Conservation (phyloP, 2,888 invertebrate genomes). For the Scaptomyza caliginosa region DNA sequence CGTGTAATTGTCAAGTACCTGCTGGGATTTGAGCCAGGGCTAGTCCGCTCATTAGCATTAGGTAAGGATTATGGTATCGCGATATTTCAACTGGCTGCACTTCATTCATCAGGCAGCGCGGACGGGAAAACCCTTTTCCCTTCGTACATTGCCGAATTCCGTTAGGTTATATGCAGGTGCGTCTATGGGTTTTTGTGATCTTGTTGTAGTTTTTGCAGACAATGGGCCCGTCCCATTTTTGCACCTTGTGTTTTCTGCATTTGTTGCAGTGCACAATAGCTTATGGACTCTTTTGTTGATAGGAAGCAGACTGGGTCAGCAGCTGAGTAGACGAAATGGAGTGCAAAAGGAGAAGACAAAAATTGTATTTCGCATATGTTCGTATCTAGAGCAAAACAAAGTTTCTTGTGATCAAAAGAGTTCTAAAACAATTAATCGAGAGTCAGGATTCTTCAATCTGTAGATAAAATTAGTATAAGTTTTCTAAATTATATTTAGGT, state of each 20-base stretch:
- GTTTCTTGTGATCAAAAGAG: not conserved
- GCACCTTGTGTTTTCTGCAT: conserved; percentile 76
- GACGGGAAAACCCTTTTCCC: conserved; percentile 52
- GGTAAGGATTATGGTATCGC: conserved; percentile 36
- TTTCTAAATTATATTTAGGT: not conserved
- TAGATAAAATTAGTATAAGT: no score
- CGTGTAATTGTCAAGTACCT: conserved; percentile 51
- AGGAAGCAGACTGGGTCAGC: conserved; percentile 23
- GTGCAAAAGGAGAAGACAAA: conserved; percentile 16
- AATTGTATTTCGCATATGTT: not conserved
- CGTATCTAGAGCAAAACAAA: not conserved
- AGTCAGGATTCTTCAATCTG: no score
- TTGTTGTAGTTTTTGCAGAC: conserved; percentile 50
- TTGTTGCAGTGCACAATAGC: conserved; percentile 36
- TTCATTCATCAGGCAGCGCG: conserved; percentile 57
- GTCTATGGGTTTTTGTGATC: conserved; percentile 14
- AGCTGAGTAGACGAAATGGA: conserved; percentile 41
- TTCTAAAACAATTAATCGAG: no score
- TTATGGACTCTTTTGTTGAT: conserved; percentile 31
- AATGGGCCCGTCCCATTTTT: conserved; percentile 79
- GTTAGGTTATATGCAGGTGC: conserved; percentile 73
- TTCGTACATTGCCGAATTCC: conserved; percentile 20
- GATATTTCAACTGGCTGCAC: conserved; percentile 37
- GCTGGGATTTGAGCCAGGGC: conserved; percentile 29
- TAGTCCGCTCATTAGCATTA: conserved; percentile 72